Conservation (phyloP, 2,888 invertebrate genomes). For the Drymonia ruficornis region DNA sequence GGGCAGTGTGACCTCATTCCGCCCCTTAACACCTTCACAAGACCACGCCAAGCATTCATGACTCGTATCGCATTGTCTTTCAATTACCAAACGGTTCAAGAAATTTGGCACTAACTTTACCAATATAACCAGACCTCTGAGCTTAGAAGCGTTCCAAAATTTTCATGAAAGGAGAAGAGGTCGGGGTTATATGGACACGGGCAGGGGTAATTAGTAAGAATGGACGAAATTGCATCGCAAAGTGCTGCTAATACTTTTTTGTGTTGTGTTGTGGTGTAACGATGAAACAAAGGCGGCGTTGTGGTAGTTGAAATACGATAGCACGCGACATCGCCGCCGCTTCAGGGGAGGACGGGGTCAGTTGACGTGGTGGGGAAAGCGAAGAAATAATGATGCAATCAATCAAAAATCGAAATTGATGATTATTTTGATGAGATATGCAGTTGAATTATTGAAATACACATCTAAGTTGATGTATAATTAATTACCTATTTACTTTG, state of each 20-base stretch:
- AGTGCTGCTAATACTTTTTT: conserved; percentile 76
- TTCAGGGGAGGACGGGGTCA: conserved; percentile 46
- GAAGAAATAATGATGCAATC: conserved; percentile 9
- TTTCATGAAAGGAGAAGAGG: conserved; percentile 26
- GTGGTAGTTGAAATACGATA: conserved; percentile 72
- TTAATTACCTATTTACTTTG: neutral
- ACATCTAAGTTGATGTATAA: neutral
- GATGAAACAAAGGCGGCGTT: conserved; percentile 58
- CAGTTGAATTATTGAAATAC: neutral
- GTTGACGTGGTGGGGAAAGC: conserved; percentile 7
- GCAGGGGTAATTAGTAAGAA: conserved; percentile 65
- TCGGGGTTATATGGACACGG: conserved; percentile 26
- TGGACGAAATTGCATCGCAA: conserved; percentile 71
- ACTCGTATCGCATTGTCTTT: conserved; percentile 75
- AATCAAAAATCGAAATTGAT: neutral
- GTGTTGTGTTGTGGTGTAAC: conserved; percentile 60
- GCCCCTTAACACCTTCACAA: conserved; percentile 55
- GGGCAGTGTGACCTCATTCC: conserved; percentile 62
- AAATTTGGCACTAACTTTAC: conserved; percentile 72
- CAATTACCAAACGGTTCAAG: conserved; percentile 75
- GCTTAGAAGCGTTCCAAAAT: conserved; percentile 14
- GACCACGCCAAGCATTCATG: conserved; percentile 69
- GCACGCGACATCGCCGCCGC: conserved; percentile 74
- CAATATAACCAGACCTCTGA: conserved; percentile 39
- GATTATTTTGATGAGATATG: neutral